phyloP scores from a whole-genome alignment of 2,797 vertebrate species.

The Luscinia luscinia region DNA sequence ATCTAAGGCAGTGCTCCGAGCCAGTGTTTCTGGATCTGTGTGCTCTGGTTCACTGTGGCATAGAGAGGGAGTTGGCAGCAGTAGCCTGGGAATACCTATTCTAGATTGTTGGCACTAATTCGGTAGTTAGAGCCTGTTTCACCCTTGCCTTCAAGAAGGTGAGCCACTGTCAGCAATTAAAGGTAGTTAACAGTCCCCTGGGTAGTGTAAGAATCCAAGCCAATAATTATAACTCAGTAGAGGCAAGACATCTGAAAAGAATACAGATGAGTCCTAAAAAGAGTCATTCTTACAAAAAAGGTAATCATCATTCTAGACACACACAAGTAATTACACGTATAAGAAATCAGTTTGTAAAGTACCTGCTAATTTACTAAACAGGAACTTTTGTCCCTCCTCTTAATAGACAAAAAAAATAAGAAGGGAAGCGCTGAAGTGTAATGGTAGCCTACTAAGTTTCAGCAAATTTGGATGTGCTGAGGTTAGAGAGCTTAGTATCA shows the following conservation, averaged over 20 bases:
- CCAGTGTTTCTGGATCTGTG: not conserved
- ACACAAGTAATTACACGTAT: not conserved
- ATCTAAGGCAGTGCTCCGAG: not conserved
- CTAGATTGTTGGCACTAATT: not conserved
- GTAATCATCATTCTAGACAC: not conserved
- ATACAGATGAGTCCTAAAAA: not conserved
- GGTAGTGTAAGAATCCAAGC: not conserved
- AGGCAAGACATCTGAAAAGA: not conserved
- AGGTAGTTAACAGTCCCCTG: constrained; percentile 1
- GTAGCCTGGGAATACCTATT: not conserved
- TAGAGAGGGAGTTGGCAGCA: not conserved
- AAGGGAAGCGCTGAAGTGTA: not conserved
- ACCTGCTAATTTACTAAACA: not conserved
- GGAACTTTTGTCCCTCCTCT: not conserved
- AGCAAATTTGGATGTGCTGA: not conserved
- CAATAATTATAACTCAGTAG: not conserved
- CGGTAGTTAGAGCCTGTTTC: not conserved
- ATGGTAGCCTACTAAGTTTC: not conserved
- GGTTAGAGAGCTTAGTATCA: not conserved
- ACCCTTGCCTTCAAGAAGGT: not conserved
- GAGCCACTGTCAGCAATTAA: not conserved
- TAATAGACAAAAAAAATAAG: not conserved
- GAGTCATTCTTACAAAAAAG: not conserved
- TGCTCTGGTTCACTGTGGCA: not conserved
- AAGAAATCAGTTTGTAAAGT: not conserved